Evolutionary conservation across 2,113 vertebrate species (phyloP).

Genomic region (Burhinus bistriatus): DNA sequence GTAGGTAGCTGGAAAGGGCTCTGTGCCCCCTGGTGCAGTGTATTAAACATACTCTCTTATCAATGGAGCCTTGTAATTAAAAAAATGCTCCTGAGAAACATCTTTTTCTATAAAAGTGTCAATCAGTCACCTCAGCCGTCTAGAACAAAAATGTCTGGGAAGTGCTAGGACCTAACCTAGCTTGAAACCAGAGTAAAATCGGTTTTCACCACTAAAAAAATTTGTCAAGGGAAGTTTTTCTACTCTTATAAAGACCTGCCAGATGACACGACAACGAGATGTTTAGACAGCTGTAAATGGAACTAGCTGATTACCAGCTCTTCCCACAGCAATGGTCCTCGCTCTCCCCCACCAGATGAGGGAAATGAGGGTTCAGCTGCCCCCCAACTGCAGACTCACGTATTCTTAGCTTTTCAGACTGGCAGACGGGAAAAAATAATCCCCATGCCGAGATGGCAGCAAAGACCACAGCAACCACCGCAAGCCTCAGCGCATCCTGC

Average conservation of each 20-base stretch:
- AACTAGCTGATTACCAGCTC: neutral
- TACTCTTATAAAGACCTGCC: neutral
- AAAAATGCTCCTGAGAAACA: neutral
- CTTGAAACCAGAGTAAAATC: neutral
- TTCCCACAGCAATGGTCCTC: neutral
- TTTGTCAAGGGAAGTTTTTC: neutral
- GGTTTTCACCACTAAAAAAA: neutral
- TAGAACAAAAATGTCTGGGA: neutral
- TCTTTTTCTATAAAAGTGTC: neutral
- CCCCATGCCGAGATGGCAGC: neutral
- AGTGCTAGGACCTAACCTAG: neutral
- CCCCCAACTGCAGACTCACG: neutral
- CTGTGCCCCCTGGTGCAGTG: rapidly evolving
- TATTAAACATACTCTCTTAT: neutral
- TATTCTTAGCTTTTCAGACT: slow-evolving; percentile 48
- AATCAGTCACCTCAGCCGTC: neutral
- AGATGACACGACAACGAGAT: rapidly evolving
- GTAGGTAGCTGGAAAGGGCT: neutral
- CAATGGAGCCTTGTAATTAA: neutral
- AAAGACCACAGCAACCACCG: neutral
- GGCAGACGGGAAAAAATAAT: slow-evolving; percentile 28
- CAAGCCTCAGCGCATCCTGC: neutral
- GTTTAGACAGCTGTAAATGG: neutral
- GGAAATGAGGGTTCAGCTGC: neutral
- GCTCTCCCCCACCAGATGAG: neutral